Evolutionary conservation across 2,888 invertebrate genomes (phyloP), one percentile per base, ranked within the genome.

Genomic region (Ctenicera cuprea): DNA sequence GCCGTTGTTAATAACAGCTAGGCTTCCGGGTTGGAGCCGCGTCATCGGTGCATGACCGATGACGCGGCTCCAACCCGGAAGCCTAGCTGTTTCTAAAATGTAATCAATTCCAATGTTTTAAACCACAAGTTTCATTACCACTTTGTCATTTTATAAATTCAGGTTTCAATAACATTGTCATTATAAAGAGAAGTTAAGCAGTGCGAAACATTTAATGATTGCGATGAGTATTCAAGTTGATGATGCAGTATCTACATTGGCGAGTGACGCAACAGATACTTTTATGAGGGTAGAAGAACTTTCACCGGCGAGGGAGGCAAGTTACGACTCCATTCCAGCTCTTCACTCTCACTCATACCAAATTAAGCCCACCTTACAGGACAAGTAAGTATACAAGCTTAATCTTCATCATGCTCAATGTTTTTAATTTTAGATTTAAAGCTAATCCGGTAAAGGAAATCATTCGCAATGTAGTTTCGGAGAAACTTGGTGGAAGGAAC

Each of bases 381-480:
- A 86, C 74, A 86, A 85, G 86, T 87, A 82, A 74, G 81, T 67
- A 18, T 11, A 66, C 57, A 50, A 38, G 30, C 11, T 41, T 14
- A 41, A 26, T 45, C 52, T 33, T 9, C 18, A 30, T n/a, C 22
- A n/a, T 22, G 22, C 20, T 14, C 48, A 8, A 30, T 14, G 16
- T 43, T 22, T 41, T 4, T 68, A 59, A 48, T 76, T 79, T 22
- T 77, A 92, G 91, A 84, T 92, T 92, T 81, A 90, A 91, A 79
- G 90, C 91, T 18, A 84, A 88, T 64, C 88, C 88, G n/a, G 92
- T 93, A 3, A 92, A 92, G 83, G 91, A 92, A 82, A 89, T 94
- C 54, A 94, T 96, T 76, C 88, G 92, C 77, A 87, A 88, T 72
- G 90, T 93, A 3, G 88, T 95, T 83, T 89, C 90, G 63, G 92